These are phyloP conservation scores for Anthrax anthrax DNA, from an alignment of 2,888 invertebrate species.

Conservation along the genomic window DNA sequence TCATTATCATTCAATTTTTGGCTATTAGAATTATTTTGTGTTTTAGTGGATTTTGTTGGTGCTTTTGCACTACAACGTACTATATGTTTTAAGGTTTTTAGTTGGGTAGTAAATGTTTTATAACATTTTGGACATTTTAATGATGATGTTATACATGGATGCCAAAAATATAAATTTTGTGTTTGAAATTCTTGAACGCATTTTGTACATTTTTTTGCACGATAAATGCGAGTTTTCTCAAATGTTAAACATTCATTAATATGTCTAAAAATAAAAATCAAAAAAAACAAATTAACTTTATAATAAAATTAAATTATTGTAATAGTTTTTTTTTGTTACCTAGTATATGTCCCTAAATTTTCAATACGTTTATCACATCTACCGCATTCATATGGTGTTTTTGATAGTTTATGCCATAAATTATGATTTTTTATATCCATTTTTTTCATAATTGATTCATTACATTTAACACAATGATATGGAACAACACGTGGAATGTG, in stretches of 20 bases:
- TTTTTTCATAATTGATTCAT: slow-evolving; percentile 29
- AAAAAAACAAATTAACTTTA: not conserved
- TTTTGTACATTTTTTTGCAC: slow-evolving; percentile 27
- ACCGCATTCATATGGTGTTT: slow-evolving; percentile 35
- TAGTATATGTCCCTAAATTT: slow-evolving; percentile 16
- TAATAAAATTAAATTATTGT: not conserved
- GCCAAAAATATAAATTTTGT: slow-evolving; percentile 30
- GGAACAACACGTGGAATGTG: slow-evolving; percentile 26
- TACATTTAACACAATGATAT: slow-evolving; percentile 38
- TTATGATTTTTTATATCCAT: slow-evolving; percentile 36
- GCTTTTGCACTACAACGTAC: slow-evolving; percentile 6
- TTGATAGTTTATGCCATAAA: slow-evolving; percentile 29
- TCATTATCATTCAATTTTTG: not conserved
- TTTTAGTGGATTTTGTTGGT: not conserved
- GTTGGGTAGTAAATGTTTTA: slow-evolving; percentile 12
- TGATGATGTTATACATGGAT: slow-evolving; percentile 26
- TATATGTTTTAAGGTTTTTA: slow-evolving; percentile 10
- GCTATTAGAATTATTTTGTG: not conserved
- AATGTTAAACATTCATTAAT: slow-evolving; percentile 17
- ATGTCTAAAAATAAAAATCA: slow-evolving; percentile 18
- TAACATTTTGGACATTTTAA: slow-evolving; percentile 29
- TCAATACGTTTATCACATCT: slow-evolving; percentile 31
- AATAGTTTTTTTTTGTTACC: slow-evolving; percentile 1
- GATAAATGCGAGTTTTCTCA: slow-evolving; percentile 13
- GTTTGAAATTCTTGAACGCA: slow-evolving; percentile 28